These are phyloP conservation scores for Bos indicus DNA, from an alignment of 2,113 vertebrate species.

Conservation along the genomic window DNA sequence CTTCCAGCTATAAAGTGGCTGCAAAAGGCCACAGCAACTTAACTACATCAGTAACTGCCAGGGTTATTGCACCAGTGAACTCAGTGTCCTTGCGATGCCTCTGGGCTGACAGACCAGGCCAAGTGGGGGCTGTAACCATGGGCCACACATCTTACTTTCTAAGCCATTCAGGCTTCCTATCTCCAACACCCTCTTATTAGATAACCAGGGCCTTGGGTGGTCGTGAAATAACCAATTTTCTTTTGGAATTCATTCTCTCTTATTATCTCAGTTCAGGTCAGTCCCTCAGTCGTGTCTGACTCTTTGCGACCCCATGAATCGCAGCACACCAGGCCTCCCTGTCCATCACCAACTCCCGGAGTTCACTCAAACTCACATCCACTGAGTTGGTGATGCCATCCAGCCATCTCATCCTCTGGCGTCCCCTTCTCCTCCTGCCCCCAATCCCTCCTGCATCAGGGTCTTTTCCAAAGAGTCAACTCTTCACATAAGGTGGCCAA, in stretches of 20 bases:
- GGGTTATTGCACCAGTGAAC: background rate
- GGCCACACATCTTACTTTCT: background rate
- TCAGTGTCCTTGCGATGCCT: background rate
- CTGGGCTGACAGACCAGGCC: too few species aligned
- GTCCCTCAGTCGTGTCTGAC: fast-evolving
- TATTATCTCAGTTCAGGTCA: background rate
- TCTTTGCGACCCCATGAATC: too few species aligned
- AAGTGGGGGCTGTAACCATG: fast-evolving
- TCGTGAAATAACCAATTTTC: slow-evolving; percentile 1
- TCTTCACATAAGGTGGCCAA: too few species aligned
- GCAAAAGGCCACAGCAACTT: background rate
- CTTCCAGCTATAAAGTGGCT: background rate
- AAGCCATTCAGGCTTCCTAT: background rate
- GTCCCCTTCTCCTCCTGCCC: too few species aligned
- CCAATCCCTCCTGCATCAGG: too few species aligned
- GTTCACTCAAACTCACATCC: too few species aligned
- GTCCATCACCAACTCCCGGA: too few species aligned
- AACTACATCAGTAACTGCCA: background rate
- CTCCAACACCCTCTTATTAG: background rate
- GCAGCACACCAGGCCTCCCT: too few species aligned
- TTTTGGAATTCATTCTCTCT: slow-evolving; percentile 19
- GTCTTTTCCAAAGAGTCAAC: too few species aligned
- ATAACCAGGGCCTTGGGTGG: background rate
- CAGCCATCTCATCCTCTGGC: too few species aligned
- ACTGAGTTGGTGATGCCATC: too few species aligned